Base-by-base conservation (phyloP, 2,888 invertebrate genomes). In the Athalia cordata region DNA sequence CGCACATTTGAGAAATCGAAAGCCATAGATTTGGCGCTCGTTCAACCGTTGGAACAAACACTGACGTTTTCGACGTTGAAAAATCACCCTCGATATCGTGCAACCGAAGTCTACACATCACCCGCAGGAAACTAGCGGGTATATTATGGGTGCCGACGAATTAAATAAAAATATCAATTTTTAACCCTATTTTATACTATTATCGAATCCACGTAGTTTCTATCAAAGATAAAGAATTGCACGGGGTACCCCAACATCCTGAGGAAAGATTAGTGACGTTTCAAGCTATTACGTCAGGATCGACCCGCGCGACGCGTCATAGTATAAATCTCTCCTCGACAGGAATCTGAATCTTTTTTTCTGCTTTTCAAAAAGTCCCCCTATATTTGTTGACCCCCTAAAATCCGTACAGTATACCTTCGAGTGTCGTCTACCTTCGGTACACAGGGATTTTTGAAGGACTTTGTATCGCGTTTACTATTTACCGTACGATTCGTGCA, bases 401-500 rank as follows among this genome's bases (percentile, higher is more conserved):
- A 72, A 59, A 52, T n/a, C 13, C 47, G 29, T 1, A 29, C 2
- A 43, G 59, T 3, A 72, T 43, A 72, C 15, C 47, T 68, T 68
- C 52, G n/a, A 68, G 68, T 55, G 57, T 47, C 72, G 57, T 59
- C 72, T 15, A 13, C n/a, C n/a, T 43, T 59, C 43, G 3, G 5
- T 5, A 5, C 9, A 11, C n/a, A n/a, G 47, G 29, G 59, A 59
- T 59, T 72, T 59, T 72, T 57, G 9, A 59, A 59, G n/a, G 55
- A 9, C 9, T n/a, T 9, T 55, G 52, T 29, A 47, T 47, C 72
- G 45, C 52, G 59, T 57, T 59, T 68, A 68, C 72, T 72, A 57
- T 72, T 59, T 72, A 72, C 59, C 49, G 45, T 72, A 59, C 72
- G 72, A 72, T 57, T 72, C 29, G 29, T 72, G 45, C 59, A 72